These are phyloP conservation scores for Cichladusa arquata DNA, from an alignment of 2,113 vertebrate species.

Conservation along the genomic window DNA sequence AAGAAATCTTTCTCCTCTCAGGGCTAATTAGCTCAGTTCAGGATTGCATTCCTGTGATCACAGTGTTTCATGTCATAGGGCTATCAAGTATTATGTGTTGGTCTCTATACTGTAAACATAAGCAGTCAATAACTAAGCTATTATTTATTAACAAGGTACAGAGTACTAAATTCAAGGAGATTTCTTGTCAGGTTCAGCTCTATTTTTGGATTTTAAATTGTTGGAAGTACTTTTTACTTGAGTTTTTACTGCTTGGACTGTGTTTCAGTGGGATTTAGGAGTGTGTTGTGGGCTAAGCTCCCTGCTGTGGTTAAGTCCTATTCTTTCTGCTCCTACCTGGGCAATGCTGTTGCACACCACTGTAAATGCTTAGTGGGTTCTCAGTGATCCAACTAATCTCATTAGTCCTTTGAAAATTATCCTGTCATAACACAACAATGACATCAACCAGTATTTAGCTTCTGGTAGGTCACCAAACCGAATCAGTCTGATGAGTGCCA, in stretches of 20 bases:
- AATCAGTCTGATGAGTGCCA: not conserved
- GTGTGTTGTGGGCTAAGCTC: fast-evolving
- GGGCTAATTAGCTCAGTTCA: not conserved
- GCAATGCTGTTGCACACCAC: not conserved
- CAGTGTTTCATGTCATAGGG: not conserved
- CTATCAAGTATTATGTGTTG: not conserved
- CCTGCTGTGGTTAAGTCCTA: not conserved
- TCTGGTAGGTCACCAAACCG: not conserved
- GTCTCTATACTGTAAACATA: not conserved
- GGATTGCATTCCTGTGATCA: not conserved
- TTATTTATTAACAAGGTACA: not conserved
- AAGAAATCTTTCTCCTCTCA: not conserved
- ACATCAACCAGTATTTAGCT: not conserved
- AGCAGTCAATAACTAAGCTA: conserved; percentile 1
- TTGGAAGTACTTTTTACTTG: not conserved
- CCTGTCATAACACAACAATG: not conserved
- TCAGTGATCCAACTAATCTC: not conserved
- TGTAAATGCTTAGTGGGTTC: not conserved
- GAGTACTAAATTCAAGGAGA: not conserved
- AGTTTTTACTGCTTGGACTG: not conserved
- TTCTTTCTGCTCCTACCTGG: not conserved
- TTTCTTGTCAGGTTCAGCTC: not conserved
- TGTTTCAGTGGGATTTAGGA: not conserved
- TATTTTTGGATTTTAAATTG: not conserved
- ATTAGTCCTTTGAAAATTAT: not conserved